Conservation (phyloP, 2,797 vertebrate genomes). For the Oophaga sylvatica region DNA sequence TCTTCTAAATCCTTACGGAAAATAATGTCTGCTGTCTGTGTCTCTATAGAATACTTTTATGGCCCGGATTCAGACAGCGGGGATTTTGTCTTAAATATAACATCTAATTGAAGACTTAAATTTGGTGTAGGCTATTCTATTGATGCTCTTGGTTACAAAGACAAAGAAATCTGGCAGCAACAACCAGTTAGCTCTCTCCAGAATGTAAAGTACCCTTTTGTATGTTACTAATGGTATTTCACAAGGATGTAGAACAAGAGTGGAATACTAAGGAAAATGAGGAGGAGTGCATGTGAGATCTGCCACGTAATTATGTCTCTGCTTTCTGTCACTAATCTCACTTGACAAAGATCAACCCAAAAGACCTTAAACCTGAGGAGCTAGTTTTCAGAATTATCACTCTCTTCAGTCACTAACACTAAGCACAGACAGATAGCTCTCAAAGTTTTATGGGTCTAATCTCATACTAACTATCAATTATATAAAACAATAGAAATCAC, state of each 20-base stretch:
- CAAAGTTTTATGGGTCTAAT: no score
- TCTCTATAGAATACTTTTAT: background rate
- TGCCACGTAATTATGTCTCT: background rate
- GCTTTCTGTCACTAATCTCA: background rate
- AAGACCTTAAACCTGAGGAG: background rate
- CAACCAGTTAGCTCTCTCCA: background rate
- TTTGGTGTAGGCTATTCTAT: background rate
- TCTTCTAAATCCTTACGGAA: background rate
- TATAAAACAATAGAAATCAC: background rate
- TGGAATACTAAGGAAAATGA: background rate
- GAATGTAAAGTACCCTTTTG: slow-evolving; percentile 43
- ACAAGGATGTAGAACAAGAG: slow-evolving; percentile 27
- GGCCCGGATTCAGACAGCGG: background rate
- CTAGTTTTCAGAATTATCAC: background rate
- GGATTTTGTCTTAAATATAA: background rate
- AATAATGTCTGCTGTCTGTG: background rate
- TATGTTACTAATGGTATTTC: background rate
- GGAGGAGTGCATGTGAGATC: background rate
- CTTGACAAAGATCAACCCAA: background rate
- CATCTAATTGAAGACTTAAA: background rate
- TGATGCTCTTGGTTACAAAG: background rate
- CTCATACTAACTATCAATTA: background rate
- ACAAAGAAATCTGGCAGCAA: slow-evolving; percentile 10
- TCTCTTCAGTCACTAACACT: background rate
- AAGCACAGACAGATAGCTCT: no score